Evolutionary conservation across 2,888 invertebrate genomes (phyloP), one percentile per base, ranked within the genome.

Genomic region (Drosophila flavopinicola): DNA sequence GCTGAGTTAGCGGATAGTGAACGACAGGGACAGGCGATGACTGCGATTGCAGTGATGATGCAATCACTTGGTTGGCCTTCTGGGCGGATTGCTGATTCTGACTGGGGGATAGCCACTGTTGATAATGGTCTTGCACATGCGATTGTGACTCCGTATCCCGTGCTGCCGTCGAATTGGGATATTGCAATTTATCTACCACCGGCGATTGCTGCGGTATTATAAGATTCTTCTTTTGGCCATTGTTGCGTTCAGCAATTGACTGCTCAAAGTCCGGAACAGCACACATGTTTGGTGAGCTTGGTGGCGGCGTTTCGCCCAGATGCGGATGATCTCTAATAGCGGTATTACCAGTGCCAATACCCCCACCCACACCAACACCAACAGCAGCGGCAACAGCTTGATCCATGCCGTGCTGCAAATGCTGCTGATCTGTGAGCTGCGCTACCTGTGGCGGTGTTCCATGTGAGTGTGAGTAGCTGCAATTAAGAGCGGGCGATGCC

Each of bases 401-500:
- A 6, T 74, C 69, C 7, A 49, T 63, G 17, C 39, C 37, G n/a
- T 54, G 51, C 6, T 54, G 48, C 27, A 59, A 11, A 24, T 27
- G 27, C 7, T 53, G 70, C 29, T 67, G 60, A 39, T 75, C 75
- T 1, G 47, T n/a, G n/a, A n/a, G 27, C 24, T 67, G 74, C 0
- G 44, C 23, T 1, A 78, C 77, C 1, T n/a, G n/a, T n/a, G 80
- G 68, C 13, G 85, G 84, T n/a, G 87, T 79, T 10, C 78, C 69
- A 17, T 66, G 79, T 0, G 74, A 54, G n/a, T 67, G 83, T 0
- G 71, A 33, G 38, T 89, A 77, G 20, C 83, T 87, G 56, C 89
- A 88, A 56, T 86, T 88, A 1, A 85, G 66, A 1, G 88, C 89
- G 30, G 90, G 90, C 6, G 90, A 90, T 49, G 86, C 86, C 88